Conservation (phyloP, 2,888 invertebrate genomes). For the Dugesia japonica region DNA sequence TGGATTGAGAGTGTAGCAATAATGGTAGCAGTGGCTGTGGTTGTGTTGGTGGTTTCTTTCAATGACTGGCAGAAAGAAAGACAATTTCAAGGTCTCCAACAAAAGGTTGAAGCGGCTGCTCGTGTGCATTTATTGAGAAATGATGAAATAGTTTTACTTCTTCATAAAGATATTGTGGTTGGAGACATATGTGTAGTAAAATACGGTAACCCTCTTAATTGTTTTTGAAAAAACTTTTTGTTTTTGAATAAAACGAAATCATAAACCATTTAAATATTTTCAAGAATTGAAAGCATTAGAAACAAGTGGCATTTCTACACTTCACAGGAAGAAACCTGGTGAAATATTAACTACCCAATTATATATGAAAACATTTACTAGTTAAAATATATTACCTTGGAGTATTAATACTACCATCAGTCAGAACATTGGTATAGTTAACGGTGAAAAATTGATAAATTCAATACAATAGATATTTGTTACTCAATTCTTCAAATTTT, state of each 20-base stretch:
- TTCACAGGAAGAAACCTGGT: too few relatives aligned
- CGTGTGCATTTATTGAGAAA: slow-evolving; percentile 87
- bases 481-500: too few relatives aligned
- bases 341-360: too few relatives aligned
- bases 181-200: slow-evolving; percentile 84
- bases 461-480: too few relatives aligned
- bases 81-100: slow-evolving; percentile 92
- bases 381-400: too few relatives aligned
- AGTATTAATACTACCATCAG: too few relatives aligned
- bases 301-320: too few relatives aligned
- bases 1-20: slow-evolving; percentile 99
- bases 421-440: too few relatives aligned
- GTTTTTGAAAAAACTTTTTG: background rate
- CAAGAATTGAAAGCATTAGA: too few relatives aligned
- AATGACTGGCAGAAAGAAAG: slow-evolving; percentile 99
- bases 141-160: slow-evolving; percentile 76
- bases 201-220: slow-evolving; percentile 42
- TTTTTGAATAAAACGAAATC: background rate
- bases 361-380: too few relatives aligned
- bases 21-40: slow-evolving; percentile 91
- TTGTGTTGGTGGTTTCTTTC: slow-evolving; percentile 95
- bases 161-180: slow-evolving; percentile 86
- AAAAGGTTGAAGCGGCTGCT: slow-evolving; percentile 93
- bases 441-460: too few relatives aligned
- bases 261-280: background rate